Conservation (phyloP, 2,113 vertebrate genomes). For the Seriola rivoliana region DNA sequence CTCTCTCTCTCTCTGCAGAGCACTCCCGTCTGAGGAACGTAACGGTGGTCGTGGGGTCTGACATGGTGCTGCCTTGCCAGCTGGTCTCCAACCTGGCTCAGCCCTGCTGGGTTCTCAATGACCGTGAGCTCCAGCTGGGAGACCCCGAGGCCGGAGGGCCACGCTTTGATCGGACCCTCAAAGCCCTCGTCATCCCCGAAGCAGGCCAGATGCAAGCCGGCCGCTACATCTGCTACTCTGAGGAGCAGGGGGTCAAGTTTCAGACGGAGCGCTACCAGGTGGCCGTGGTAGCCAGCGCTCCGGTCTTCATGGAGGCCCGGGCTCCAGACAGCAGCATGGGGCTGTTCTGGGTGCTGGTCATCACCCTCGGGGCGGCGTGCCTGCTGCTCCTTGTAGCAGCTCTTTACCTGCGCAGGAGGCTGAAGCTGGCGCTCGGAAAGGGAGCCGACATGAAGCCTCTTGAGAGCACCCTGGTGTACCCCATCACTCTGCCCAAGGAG, state of each 20-base stretch:
- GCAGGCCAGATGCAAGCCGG: conserved; percentile 87
- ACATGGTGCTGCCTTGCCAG: conserved; percentile 93
- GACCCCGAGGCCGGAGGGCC: conserved; percentile 77
- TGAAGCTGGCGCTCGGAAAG: conserved; percentile 91
- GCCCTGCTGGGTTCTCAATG: conserved; percentile 91
- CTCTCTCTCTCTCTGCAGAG: conserved; percentile 73
- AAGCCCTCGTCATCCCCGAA: conserved; percentile 88
- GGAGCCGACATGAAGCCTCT: conserved; percentile 89
- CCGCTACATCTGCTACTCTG: conserved; percentile 90
- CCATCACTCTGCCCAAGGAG: conserved; percentile 94
- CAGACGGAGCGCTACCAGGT: conserved; percentile 90
- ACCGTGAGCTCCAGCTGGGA: conserved; percentile 82
- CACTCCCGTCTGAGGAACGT: conserved; percentile 88
- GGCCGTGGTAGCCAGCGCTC: conserved; percentile 85
- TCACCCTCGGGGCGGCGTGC: conserved; percentile 90
- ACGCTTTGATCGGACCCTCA: conserved; percentile 86
- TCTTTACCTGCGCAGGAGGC: conserved; percentile 89
- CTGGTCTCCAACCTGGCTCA: conserved; percentile 94
- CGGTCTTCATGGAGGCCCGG: conserved; percentile 89
- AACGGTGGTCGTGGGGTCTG: conserved; percentile 91
- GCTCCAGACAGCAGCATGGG: conserved; percentile 91
- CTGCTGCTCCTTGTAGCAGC: conserved; percentile 89
- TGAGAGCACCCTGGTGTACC: conserved; percentile 94
- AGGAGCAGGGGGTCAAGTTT: conserved; percentile 90
- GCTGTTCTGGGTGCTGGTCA: conserved; percentile 93